Percentiles rank a stretch among this genome's conserved stretches.
Conservation (phyloP, 2,888 invertebrate genomes). For the Coremacera marginata region DNA sequence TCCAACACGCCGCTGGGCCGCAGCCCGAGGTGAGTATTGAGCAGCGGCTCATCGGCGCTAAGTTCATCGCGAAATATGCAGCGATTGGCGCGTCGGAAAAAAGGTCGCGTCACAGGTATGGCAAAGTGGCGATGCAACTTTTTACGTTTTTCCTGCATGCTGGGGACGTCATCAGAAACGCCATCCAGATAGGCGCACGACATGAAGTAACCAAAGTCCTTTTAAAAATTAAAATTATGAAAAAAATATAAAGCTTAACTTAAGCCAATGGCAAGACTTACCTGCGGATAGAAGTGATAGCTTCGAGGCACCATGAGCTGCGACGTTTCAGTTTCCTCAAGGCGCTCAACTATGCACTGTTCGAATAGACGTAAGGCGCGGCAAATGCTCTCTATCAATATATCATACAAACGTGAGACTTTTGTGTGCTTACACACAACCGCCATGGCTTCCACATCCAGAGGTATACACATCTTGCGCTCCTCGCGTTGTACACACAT, state of each 20-base stretch:
- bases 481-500: constrained; percentile 60
- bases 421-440: constrained; percentile 77
- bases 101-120: constrained; percentile 77
- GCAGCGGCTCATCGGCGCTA: constrained; percentile 70
- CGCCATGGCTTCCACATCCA: constrained; percentile 79
- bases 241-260: not conserved
- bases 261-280: not conserved
- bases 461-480: constrained; percentile 70
- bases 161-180: constrained; percentile 76
- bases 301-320: constrained; percentile 67
- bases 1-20: constrained; percentile 67
- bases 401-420: constrained; percentile 77
- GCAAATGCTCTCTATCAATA: constrained; percentile 81
- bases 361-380: constrained; percentile 78
- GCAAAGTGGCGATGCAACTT: constrained; percentile 80
- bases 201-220: constrained; percentile 80
- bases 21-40: constrained; percentile 80
- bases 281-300: constrained; percentile 76
- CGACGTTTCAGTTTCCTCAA: constrained; percentile 59
- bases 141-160: constrained; percentile 74
- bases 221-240: constrained; percentile 37
- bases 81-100: constrained; percentile 81
- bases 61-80: constrained; percentile 72
- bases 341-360: constrained; percentile 73
- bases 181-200: constrained; percentile 80